A percentile compares a stretch with the other conserved stretches of the same genome.
Evolutionary conservation across 1,140 invertebrate genomes (phyloP).

Genomic region (Eupeodes corollae): DNA sequence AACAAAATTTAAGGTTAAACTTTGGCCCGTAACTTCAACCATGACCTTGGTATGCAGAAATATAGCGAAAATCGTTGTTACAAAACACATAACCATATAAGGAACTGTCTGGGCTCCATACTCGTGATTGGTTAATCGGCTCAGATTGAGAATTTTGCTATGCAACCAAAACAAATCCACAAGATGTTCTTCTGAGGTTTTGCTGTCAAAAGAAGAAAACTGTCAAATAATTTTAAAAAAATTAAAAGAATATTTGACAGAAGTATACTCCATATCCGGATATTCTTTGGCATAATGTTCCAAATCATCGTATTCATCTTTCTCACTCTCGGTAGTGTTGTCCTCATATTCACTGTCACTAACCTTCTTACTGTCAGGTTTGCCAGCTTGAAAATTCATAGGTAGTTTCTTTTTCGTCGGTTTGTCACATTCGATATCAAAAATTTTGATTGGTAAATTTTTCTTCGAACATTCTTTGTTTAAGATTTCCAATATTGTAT

Average conservation of each 20-base stretch:
- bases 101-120: slow-evolving; percentile 32
- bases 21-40: slow-evolving; percentile 28
- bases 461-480: slow-evolving; percentile 29
- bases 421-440: slow-evolving; percentile 28
- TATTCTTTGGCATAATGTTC: slow-evolving; percentile 13
- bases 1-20: slow-evolving; percentile 20
- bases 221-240: background rate
- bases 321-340: background rate
- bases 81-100: slow-evolving; percentile 34
- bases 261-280: background rate
- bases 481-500: slow-evolving; percentile 29
- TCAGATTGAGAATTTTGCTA: slow-evolving; percentile 28
- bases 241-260: background rate
- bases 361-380: slow-evolving; percentile 11
- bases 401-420: slow-evolving; percentile 15
- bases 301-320: background rate
- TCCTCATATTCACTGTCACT: slow-evolving; percentile 12
- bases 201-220: slow-evolving; percentile 9
- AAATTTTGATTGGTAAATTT: slow-evolving; percentile 20
- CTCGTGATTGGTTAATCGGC: slow-evolving; percentile 28
- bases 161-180: slow-evolving; percentile 31
- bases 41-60: slow-evolving; percentile 35
- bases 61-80: slow-evolving; percentile 32
- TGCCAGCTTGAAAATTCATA: slow-evolving; percentile 16
- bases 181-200: slow-evolving; percentile 24